Evolutionary conservation across 2,797 vertebrate species (phyloP).

Genomic region (Echiichthys vipera): DNA sequence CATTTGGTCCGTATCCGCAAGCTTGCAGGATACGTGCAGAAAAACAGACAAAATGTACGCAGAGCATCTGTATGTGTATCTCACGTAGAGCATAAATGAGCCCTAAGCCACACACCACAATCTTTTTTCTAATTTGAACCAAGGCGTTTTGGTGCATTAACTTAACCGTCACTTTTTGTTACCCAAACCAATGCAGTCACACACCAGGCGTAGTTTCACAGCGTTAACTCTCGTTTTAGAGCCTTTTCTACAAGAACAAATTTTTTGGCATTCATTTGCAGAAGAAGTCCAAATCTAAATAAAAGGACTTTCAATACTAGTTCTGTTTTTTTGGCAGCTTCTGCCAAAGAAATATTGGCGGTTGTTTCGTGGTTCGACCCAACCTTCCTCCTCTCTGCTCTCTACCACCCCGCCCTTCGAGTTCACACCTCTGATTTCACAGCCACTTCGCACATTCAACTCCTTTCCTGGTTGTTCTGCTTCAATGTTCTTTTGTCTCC

Average conservation of each 20-base stretch:
- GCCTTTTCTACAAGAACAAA: not conserved
- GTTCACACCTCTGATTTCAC: conserved; percentile 42
- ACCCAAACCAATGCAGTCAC: too few relatives aligned
- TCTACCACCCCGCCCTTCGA: conserved; percentile 13
- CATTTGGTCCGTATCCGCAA: too few relatives aligned
- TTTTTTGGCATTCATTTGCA: conserved; percentile 25
- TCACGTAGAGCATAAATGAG: too few relatives aligned
- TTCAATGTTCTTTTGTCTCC: conserved; percentile 3
- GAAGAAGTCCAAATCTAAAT: conserved; percentile 19
- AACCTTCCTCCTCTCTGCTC: conserved; percentile 15
- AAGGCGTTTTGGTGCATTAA: too few relatives aligned
- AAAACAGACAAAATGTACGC: too few relatives aligned
- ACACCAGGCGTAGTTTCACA: too few relatives aligned
- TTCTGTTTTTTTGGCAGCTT: conserved; percentile 18
- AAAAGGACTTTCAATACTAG: not conserved
- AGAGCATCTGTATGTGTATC: too few relatives aligned
- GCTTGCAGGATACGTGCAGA: too few relatives aligned
- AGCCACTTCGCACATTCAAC: conserved; percentile 28
- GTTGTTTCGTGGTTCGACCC: conserved; percentile 2
- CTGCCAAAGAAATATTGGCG: not conserved
- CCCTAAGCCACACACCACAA: too few relatives aligned
- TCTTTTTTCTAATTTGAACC: too few relatives aligned
- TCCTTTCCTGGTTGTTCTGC: conserved; percentile 3
- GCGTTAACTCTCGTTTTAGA: too few relatives aligned
- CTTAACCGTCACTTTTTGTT: too few relatives aligned